Evolutionary conservation across 2,113 vertebrate species (phyloP), one percentile per base, ranked within the genome.

Genomic region (Donacobius atricapilla): DNA sequence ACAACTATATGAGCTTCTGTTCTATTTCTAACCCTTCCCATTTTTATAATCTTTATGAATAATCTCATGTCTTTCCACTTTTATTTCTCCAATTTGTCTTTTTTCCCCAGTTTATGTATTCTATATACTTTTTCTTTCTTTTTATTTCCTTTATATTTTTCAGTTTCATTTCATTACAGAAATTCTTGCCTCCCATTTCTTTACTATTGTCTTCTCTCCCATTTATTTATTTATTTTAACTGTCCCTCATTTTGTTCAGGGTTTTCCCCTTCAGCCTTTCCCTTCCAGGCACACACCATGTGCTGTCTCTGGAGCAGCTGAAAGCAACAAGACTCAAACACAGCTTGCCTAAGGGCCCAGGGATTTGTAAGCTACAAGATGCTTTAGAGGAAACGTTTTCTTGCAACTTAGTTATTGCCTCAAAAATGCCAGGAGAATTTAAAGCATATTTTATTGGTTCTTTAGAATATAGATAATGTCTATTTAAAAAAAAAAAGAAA

Each of bases 321-420:
- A 86, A 92, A 92, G 90, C 53, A 96, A 77, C 72, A 81, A 92
- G 92, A 91, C 70, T 84, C 63, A 83, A 94, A 83, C 7, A 78
- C 60, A 54, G 47, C 58, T 93, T 89, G 91, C 89, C 72, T 56
- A 57, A 83, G 78, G 94, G 81, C 71, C 91, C 18, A 72, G 50
- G 60, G 91, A 92, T 95, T 93, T 96, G 92, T 95, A 87, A 95
- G 90, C 83, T 96, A 94, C 85, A 85, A 83, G 92, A 95, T 87
- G 93, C 95, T 97, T 83, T 77, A 83, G 89, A 96, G 81, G 93
- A 90, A 93, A 73, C 69, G 48, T 68, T 96, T 95, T 90, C 82
- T 96, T 96, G 75, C 78, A 96, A 95, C 87, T 96, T 94, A 93
- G 76, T 89, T 97, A 93, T 48, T 97, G 86, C 81, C 92, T 96